Evolutionary conservation across 2,113 vertebrate genomes (phyloP).

Genomic region (Argyrosomus japonicus): DNA sequence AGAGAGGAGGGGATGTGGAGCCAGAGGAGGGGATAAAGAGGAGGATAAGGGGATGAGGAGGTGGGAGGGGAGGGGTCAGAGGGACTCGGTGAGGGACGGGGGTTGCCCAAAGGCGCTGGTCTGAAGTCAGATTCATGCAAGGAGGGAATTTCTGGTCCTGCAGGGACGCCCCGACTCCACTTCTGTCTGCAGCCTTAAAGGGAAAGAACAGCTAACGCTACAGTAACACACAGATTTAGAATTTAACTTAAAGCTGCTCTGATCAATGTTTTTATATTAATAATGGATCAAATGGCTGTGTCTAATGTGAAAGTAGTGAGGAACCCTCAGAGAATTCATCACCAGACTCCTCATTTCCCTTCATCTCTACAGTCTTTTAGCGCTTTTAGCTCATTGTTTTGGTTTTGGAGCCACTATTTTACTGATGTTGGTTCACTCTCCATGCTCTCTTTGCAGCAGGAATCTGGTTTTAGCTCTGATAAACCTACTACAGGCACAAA

Average conservation of each 20-base stretch:
- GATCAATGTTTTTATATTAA: background rate
- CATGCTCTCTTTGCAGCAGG: too few relatives aligned
- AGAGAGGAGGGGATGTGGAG: constrained; percentile 43
- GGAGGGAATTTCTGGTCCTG: constrained; percentile 22
- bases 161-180: background rate
- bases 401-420: too few relatives aligned
- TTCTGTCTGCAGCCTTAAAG: background rate
- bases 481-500: background rate
- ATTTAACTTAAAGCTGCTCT: background rate
- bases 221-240: background rate
- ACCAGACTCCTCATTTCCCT: background rate
- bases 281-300: background rate
- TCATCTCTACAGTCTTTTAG: background rate
- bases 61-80: constrained; percentile 27
- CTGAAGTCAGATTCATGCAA: constrained; percentile 37
- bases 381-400: background rate
- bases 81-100: constrained; percentile 20
- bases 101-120: constrained; percentile 33
- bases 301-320: background rate
- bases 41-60: constrained; percentile 46
- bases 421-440: background rate
- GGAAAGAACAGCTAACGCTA: background rate
- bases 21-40: constrained; percentile 66
- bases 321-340: background rate
- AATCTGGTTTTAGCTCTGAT: too few relatives aligned